These are phyloP conservation scores for Epicampocera succincta DNA, from an alignment of 2,888 invertebrate species.

Conservation along the genomic window DNA sequence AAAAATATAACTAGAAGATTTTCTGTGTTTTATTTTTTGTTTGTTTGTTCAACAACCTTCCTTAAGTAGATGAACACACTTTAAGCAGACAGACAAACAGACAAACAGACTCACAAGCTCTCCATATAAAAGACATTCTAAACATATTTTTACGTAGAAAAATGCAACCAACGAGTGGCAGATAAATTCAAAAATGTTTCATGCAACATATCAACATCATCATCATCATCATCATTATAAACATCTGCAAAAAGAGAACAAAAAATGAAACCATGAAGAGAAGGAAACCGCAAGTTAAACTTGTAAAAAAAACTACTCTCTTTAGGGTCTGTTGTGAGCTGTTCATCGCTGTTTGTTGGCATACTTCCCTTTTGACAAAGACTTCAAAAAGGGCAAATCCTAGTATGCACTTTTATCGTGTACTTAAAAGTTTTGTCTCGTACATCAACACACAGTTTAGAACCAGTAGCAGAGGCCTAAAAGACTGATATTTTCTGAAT, in stretches of 20 bases:
- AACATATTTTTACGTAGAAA: constrained; percentile 37
- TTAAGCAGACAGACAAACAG: background rate
- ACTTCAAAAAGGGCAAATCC: background rate
- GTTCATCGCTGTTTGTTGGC: background rate
- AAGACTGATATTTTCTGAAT: background rate
- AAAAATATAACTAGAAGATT: constrained; percentile 9
- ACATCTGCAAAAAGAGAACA: background rate
- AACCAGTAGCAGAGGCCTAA: constrained; percentile 9
- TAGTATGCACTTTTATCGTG: background rate
- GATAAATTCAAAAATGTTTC: constrained; percentile 31
- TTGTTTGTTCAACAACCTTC: constrained; percentile 49
- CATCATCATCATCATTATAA: constrained; percentile 12
- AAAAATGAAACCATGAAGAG: background rate
- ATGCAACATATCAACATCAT: constrained; percentile 39
- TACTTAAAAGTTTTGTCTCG: constrained; percentile 10
- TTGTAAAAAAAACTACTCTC: too few species aligned
- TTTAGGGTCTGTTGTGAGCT: too few species aligned
- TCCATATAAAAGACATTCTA: constrained; percentile 55
- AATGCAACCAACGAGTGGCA: constrained; percentile 29
- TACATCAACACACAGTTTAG: constrained; percentile 23
- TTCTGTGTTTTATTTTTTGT: too few species aligned
- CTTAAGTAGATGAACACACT: constrained; percentile 43
- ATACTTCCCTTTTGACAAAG: background rate
- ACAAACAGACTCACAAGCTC: too few species aligned
- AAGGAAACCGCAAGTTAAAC: background rate